These are phyloP conservation scores for Noturus placidus DNA, from an alignment of 2,113 vertebrate species.

Conservation along the genomic window DNA sequence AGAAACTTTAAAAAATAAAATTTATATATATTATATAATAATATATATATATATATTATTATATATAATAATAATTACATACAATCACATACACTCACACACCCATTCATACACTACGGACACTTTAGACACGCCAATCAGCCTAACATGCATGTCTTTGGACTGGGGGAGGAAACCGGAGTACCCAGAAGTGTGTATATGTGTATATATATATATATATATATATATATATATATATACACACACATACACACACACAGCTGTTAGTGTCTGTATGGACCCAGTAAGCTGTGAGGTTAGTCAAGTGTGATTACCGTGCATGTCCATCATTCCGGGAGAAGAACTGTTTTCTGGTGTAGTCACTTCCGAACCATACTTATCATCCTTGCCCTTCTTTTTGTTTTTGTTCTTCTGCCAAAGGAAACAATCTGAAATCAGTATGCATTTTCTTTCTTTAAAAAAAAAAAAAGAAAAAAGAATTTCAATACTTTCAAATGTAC, in stretches of 20 bases:
- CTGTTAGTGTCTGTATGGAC: neutral
- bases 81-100: no score
- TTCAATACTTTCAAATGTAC: neutral
- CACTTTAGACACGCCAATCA: no score
- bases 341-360: constrained; percentile 89
- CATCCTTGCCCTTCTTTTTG: constrained; percentile 88
- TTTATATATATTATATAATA: no score
- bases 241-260: neutral
- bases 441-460: neutral
- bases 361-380: constrained; percentile 86
- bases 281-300: neutral
- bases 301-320: constrained; percentile 75
- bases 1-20: no score
- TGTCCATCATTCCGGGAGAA: constrained; percentile 90
- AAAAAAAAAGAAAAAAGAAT: neutral
- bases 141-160: no score
- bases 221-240: no score
- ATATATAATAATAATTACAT: no score
- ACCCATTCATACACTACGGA: no score
- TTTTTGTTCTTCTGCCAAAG: constrained; percentile 82
- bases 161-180: no score
- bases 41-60: neutral
- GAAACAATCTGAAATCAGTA: neutral
- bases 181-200: no score
- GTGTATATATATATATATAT: no score